A percentile compares a stretch with the other conserved stretches of the same genome.
Conservation (phyloP, 2,113 vertebrate genomes). For the Podarcis raffonei region DNA sequence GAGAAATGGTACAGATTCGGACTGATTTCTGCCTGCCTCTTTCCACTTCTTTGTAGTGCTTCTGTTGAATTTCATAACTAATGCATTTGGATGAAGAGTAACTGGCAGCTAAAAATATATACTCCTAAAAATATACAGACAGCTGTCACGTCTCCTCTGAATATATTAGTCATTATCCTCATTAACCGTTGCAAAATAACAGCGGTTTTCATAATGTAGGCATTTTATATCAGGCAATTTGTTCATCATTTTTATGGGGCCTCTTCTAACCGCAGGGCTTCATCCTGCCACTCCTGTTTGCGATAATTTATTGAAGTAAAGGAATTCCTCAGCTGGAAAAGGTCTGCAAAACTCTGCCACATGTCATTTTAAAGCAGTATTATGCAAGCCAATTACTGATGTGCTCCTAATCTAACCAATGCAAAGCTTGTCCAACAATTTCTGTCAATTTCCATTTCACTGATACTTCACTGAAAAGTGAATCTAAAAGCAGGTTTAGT, state of each 20-base stretch:
- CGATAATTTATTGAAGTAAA: slow-evolving; percentile 45
- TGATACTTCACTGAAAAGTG: background rate
- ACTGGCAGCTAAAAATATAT: slow-evolving; percentile 76
- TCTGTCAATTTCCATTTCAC: background rate
- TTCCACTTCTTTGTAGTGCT: slow-evolving; percentile 52
- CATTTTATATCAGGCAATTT: slow-evolving; percentile 67
- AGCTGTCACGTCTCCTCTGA: slow-evolving; percentile 77
- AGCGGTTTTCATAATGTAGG: slow-evolving; percentile 73
- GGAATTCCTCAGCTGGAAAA: slow-evolving; percentile 4
- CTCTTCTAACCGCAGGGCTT: slow-evolving; percentile 35
- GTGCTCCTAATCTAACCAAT: background rate
- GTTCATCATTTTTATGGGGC: slow-evolving; percentile 66
- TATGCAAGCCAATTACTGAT: background rate
- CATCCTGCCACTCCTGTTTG: slow-evolving; percentile 45
- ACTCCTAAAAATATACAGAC: slow-evolving; percentile 76
- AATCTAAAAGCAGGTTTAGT: background rate
- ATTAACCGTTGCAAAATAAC: slow-evolving; percentile 75
- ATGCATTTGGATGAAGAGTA: slow-evolving; percentile 69
- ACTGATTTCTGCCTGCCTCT: slow-evolving; percentile 62
- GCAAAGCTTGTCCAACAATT: background rate
- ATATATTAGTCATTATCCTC: slow-evolving; percentile 78
- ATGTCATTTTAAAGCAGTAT: background rate
- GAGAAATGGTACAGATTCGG: background rate
- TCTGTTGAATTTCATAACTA: slow-evolving; percentile 68
- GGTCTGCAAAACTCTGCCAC: background rate